Conservation (phyloP, 2,113 vertebrate species). For the Cnemophilus loriae region DNA sequence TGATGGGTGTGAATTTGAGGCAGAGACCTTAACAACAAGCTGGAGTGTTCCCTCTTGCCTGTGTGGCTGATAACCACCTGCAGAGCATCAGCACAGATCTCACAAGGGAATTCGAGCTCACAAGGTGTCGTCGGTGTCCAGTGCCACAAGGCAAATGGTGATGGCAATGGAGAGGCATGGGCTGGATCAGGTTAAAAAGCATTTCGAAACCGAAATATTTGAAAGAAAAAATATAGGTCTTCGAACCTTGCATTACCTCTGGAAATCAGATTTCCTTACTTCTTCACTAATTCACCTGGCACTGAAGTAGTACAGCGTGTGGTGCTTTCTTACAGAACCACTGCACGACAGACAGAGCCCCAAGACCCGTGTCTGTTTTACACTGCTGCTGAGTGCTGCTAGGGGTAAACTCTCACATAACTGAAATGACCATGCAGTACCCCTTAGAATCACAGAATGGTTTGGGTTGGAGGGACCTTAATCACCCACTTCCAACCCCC, state of each 20-base stretch:
- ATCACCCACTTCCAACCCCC: background rate
- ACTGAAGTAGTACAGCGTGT: background rate
- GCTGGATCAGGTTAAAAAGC: background rate
- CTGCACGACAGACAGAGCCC: background rate
- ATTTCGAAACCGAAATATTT: background rate
- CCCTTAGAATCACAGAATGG: background rate
- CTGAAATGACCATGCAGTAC: background rate
- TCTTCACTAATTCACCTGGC: background rate
- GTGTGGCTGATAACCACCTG: background rate
- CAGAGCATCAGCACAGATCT: background rate
- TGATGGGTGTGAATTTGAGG: background rate
- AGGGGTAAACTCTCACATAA: background rate
- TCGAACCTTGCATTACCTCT: background rate
- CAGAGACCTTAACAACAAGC: background rate
- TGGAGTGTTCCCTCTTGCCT: background rate
- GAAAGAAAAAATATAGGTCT: background rate
- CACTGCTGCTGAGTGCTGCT: background rate
- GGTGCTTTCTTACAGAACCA: background rate
- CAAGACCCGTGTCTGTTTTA: background rate
- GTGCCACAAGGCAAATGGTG: background rate
- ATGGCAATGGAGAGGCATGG: background rate
- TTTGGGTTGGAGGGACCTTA: background rate
- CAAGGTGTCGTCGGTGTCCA: background rate
- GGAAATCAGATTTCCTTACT: background rate
- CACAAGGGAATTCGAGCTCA: background rate